Evolutionary conservation across 2,888 invertebrate species (phyloP), one percentile per base, ranked within the genome.

Genomic region (Atherix ibis): DNA sequence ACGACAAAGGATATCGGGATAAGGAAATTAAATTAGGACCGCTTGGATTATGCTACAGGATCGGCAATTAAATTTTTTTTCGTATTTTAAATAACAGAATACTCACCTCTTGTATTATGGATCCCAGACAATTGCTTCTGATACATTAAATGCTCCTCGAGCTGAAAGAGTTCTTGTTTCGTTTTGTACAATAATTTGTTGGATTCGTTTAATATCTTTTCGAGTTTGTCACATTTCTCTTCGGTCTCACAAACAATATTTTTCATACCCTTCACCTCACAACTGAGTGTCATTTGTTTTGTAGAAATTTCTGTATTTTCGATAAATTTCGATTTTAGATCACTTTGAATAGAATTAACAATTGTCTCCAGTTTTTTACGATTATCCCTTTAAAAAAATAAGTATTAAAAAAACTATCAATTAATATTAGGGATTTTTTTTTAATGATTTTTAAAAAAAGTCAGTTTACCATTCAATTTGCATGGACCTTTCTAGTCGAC

Each of bases 181-280:
- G 66, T 54, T 41, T 67, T 63, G 32, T 60, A 55, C 2, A 66
- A 40, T 3, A 57, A 48, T 18, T 55, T 53, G 36, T 59, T 62
- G 6, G 64, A 44, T 35, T 58, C 52, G 1, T 42, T 43, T 2
- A 66, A 47, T 24, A 64, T 54, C n/a, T 53, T 54, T 10, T 63
- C 61, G 8, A 70, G 48, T 22, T 60, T 62, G 33, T 69, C 66
- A 22, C 68, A 54, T 40, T 65, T 68, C 25, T 68, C 66, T 13
- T 63, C 59, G 8, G 64, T 63, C 44, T 67, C 68, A 22, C 62
- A 59, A 1, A 66, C 61, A 31, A 64, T 64, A 43, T 64, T 63
- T 39, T 61, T 66, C 37, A 66, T 55, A 10, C 63, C 57, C 45
- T 64, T 64, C 1, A 67, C 52, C 46, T 69, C 68, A 35, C 60